These are phyloP conservation scores for Apostichopus californicus DNA, from an alignment of 35 echinoderm and acorn worm genomes.

Conservation along the genomic window DNA sequence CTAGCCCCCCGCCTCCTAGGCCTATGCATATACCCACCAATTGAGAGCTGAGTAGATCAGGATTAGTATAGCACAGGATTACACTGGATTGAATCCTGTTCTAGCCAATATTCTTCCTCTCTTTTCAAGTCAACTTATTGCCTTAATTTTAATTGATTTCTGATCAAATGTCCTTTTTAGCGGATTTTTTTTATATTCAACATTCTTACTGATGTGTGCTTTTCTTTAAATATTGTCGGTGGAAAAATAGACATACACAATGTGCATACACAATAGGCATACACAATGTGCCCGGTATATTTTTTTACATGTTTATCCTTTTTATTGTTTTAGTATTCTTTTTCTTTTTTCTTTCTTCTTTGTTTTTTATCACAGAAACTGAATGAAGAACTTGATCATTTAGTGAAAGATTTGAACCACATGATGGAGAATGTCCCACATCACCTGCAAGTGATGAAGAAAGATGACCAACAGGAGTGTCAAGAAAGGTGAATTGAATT, in stretches of 20 bases:
- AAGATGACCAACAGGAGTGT: background rate
- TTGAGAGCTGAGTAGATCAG: too few species aligned
- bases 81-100: too few species aligned
- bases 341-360: background rate
- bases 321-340: background rate
- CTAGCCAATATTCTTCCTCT: too few species aligned
- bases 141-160: too few species aligned
- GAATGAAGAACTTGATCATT: conserved; percentile 11
- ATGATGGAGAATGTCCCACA: conserved; percentile 9
- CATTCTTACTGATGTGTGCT: background rate
- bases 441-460: background rate
- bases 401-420: background rate
- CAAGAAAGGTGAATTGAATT: background rate
- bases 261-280: background rate
- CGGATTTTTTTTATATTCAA: too few species aligned
- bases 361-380: background rate
- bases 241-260: background rate
- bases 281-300: background rate
- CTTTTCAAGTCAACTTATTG: too few species aligned
- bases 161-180: too few species aligned
- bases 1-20: too few species aligned
- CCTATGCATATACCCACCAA: too few species aligned
- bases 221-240: background rate
- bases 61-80: too few species aligned
- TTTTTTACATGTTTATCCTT: too few species aligned